Base-by-base conservation (phyloP, 2,113 vertebrate species). In the Synodontis membranacea region DNA sequence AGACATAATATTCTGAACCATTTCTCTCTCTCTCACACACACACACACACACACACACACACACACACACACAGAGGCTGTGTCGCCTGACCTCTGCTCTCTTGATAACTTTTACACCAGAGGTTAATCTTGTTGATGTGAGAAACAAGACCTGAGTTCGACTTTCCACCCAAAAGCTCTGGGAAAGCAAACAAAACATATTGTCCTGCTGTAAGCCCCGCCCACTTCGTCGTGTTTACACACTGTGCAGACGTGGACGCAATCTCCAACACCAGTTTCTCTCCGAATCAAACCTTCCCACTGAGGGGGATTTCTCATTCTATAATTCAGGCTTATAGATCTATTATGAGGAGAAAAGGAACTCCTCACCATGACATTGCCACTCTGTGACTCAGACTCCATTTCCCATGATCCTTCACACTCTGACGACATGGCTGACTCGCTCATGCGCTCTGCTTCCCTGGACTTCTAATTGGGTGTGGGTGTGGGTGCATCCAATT, bases 101-200 rank as follows among this genome's bases (percentile, higher is more conserved):
- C 37, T 37, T 82, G 58, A 84, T 84, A 64, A 74, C 86, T 34
- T 82, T 86, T 70, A 34, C 62, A 52, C 78, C 64, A 64, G 84
- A 52, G 84, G 58, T 79, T 85, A 76, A 79, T 80, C 60, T 50
- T 50, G 62, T 84, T 76, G 62, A 78, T 46, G 28, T 70, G 21
- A 66, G 21, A 68, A 84, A 78, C 44, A 25, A 52, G 54, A 50
- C 4, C 66, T 7, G 52, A 52, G 42, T 39, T 34, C 15, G 17
- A 72, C 64, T 83, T 74, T 80, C 37, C 19, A 52, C 17, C 60
- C 62, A 83, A 88, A 37, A 90, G 89, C 90, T 88, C 89, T 88
- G 91, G 90, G 89, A 92, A 85, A 84, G 66, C n/a, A 81, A 87
- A 88, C 52, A 84, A 39, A 21, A 83, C 42, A 56, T 76, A 72